These are phyloP conservation scores for Discoglossus pictus DNA, from an alignment of 2,797 vertebrate genomes.

Conservation along the genomic window DNA sequence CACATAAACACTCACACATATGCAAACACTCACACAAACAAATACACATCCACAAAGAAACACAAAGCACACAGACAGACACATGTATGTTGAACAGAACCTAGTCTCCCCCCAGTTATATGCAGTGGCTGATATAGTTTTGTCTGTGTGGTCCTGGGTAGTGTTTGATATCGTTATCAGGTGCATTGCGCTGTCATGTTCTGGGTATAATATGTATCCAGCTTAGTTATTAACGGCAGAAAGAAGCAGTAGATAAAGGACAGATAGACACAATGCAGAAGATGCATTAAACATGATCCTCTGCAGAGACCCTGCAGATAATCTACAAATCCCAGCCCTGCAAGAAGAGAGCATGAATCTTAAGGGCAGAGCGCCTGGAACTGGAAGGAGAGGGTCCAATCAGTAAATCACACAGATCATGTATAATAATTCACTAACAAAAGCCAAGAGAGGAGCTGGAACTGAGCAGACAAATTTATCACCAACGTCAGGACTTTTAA, in stretches of 20 bases:
- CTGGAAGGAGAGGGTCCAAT: constrained; percentile 16
- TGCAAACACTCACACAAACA: too few species aligned
- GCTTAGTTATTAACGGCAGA: constrained; percentile 36
- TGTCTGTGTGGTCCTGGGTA: constrained; percentile 28
- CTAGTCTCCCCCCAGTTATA: too few species aligned
- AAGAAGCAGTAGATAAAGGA: constrained; percentile 44
- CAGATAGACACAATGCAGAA: constrained; percentile 41
- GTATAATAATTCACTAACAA: constrained; percentile 38
- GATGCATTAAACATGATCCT: constrained; percentile 45
- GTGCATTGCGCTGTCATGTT: constrained; percentile 19
- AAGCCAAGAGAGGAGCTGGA: constrained; percentile 1
- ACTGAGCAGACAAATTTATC: constrained; percentile 8
- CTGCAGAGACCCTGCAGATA: constrained; percentile 33
- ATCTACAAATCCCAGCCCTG: constrained; percentile 46
- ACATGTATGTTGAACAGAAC: too few species aligned
- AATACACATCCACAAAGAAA: too few species aligned
- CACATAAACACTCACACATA: too few species aligned
- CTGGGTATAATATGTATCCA: constrained; percentile 29
- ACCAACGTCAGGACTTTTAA: background rate
- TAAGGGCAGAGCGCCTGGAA: constrained; percentile 33
- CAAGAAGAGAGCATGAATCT: constrained; percentile 38
- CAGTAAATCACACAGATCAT: constrained; percentile 27
- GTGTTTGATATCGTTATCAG: constrained; percentile 17
- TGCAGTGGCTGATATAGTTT: too few species aligned
- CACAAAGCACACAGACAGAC: too few species aligned